Conservation (phyloP, 2,113 vertebrate species). For the Daphoenositta chrysoptera region DNA sequence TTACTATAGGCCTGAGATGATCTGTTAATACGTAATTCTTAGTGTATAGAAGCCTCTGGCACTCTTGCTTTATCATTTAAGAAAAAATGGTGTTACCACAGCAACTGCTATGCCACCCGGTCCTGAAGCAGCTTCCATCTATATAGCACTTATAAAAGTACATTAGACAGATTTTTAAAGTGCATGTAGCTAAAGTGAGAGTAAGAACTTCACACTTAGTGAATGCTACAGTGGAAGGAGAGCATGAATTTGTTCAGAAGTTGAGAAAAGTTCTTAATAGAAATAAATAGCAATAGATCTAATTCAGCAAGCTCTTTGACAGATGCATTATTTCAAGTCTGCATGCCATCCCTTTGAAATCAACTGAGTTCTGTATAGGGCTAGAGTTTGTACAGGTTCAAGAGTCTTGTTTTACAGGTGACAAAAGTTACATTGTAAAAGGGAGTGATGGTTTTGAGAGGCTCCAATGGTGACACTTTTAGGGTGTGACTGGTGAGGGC, state of each 20-base stretch:
- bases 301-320: background rate
- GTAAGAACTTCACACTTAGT: background rate
- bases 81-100: slow-evolving; percentile 7
- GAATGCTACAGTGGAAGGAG: background rate
- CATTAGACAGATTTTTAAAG: slow-evolving; percentile 21
- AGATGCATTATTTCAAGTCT: background rate
- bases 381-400: background rate
- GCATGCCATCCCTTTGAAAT: background rate
- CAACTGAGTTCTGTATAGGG: background rate
- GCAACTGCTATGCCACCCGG: background rate
- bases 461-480: background rate
- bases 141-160: background rate
- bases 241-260: background rate
- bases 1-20: background rate
- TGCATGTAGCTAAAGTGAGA: background rate
- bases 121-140: background rate
- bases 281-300: background rate
- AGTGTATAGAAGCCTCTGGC: background rate
- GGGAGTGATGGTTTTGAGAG: background rate
- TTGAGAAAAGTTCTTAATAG: background rate
- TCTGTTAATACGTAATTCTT: background rate
- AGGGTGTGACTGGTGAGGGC: background rate
- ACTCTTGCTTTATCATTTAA: background rate
- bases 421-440: background rate
- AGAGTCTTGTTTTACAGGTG: background rate